A percentile compares a stretch with the other conserved stretches of the same genome.
phyloP scores from a whole-genome alignment of 2,113 vertebrate species.

The Tychaedon coryphoeus region DNA sequence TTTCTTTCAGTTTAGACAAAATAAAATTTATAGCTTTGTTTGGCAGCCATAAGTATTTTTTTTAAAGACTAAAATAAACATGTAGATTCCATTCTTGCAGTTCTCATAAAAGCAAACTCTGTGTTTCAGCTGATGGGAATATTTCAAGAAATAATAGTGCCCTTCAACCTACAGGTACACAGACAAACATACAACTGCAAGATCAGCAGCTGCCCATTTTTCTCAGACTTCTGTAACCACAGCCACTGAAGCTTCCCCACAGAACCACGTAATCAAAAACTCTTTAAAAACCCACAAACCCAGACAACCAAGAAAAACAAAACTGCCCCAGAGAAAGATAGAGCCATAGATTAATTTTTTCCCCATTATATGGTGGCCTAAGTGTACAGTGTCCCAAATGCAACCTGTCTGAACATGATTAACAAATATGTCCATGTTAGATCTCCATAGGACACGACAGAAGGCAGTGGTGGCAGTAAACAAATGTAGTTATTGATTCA shows the following conservation, averaged over 20 bases:
- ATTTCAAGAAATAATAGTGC: conserved; percentile 2
- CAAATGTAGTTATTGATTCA: not conserved
- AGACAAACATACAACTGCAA: conserved; percentile 34
- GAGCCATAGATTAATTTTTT: not conserved
- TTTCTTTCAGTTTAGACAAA: conserved; percentile 30
- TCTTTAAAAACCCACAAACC: not conserved
- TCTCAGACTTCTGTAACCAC: conserved; percentile 3
- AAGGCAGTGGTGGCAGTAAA: not conserved
- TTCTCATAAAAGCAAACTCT: not conserved
- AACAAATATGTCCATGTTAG: not conserved
- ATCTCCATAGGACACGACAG: not conserved
- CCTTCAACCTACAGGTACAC: conserved; percentile 25
- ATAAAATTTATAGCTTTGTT: conserved; percentile 40
- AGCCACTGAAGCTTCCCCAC: not conserved
- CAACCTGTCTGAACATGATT: not conserved
- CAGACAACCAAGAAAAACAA: not conserved
- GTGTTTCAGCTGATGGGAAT: conserved; percentile 30
- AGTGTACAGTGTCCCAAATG: not conserved
- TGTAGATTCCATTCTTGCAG: not conserved
- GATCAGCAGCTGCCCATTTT: conserved; percentile 6
- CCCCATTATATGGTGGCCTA: not conserved
- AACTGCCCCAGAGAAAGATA: not conserved
- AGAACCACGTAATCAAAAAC: not conserved
- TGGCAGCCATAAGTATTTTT: not conserved
- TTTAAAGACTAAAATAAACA: conserved; percentile 9